phyloP scores from a whole-genome alignment of 2,888 invertebrate genomes.

The Globia sparganii region DNA sequence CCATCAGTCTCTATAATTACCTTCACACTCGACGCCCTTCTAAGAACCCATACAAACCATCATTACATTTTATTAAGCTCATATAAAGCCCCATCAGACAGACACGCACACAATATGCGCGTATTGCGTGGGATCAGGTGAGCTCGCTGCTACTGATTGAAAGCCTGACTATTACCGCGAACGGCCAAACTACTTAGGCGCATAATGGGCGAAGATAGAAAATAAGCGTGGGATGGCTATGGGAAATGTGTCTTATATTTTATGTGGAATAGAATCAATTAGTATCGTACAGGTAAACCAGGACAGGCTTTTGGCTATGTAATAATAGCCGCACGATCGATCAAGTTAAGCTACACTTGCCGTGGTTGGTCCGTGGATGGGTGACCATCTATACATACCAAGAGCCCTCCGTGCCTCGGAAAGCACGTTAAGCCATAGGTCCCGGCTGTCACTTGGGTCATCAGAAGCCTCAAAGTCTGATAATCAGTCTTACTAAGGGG shows the following conservation, averaged over 20 bases:
- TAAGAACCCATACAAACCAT: constrained; percentile 54
- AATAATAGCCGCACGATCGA: background rate
- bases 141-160: constrained; percentile 31
- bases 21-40: background rate
- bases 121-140: constrained; percentile 45
- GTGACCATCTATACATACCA: background rate
- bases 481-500: no score
- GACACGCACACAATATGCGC: constrained; percentile 42
- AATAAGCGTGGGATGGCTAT: constrained; percentile 12
- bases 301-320: background rate
- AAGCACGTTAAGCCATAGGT: background rate
- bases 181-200: constrained; percentile 37
- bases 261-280: background rate
- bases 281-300: background rate
- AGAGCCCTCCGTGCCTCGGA: background rate
- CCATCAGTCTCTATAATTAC: constrained; percentile 5
- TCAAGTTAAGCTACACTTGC: background rate
- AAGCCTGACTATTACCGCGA: constrained; percentile 37
- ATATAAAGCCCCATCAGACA: constrained; percentile 28
- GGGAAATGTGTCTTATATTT: background rate
- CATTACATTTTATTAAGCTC: constrained; percentile 50
- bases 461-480: no score
- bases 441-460: no score
- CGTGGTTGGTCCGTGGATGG: background rate
- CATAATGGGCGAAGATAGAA: constrained; percentile 32